Base-by-base conservation (phyloP, 1,140 invertebrate species). In the Tetramorium simillimum region DNA sequence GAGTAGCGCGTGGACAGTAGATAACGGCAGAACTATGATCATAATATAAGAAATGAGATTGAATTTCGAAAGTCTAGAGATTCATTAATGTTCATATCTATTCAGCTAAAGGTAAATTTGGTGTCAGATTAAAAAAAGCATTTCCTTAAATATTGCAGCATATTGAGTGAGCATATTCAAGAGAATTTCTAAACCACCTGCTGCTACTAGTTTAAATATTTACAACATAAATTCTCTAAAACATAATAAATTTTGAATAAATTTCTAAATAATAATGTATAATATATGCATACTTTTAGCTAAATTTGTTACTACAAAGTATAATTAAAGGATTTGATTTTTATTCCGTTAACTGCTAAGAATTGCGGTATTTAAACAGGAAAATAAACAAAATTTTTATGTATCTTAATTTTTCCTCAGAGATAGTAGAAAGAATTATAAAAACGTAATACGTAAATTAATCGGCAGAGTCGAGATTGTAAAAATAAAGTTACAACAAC, bases 401-500 rank as follows among this genome's bases (percentile, higher is more conserved):
- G 0, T 24, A n/a, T 4, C 18, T 1, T 28, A n/a, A 69, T 87
- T 49, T 40, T 16, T 21, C 10, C 7, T 21, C 16, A 37, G 2
- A 28, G 7, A 21, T n/a, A 63, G 18, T 16, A 14, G 43, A 21
- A n/a, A 37, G 9, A 85, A 77, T 81, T 37, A 85, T 73, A 88
- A 89, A 88, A 88, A 46, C 46, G 1, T 37, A 28, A 73, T 58
- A 33, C 10, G 49, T 16, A 72, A 78, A 33, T 82, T 58, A 78
- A 33, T 82, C 67, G 21, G 56, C n/a, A 24, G 1, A 28, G n/a
- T n/a, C n/a, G 33, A 12, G 9, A 14, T n/a, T 10, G 7, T 12
- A 88, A 85, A 88, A 49, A 53, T 69, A 88, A 80, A 51, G 63
- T 85, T 72, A 78, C 58, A 72, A 73, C 49, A 53, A 18, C 21